Percentiles rank a stretch among this genome's conserved stretches.
These are phyloP conservation scores for Mustela erminea DNA, from an alignment of 2,797 vertebrate species.

Conservation along the genomic window DNA sequence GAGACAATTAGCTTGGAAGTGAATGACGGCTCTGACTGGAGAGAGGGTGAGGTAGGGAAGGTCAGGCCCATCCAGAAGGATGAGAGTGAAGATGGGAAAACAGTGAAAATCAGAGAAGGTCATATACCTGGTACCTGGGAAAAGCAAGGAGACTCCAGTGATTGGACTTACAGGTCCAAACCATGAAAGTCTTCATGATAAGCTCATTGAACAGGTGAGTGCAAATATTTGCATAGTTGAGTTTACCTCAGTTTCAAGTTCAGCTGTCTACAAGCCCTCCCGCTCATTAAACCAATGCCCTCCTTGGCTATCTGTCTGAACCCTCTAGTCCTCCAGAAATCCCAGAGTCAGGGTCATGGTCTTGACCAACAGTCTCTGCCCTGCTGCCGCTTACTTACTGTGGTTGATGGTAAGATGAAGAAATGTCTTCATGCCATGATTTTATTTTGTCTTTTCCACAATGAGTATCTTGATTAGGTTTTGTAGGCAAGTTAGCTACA, in stretches of 20 bases:
- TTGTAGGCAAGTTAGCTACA: not conserved
- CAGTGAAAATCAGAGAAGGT: not conserved
- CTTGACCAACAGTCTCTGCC: not conserved
- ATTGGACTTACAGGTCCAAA: not conserved
- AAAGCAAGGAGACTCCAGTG: not conserved
- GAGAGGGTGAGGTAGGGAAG: slow-evolving; percentile 80
- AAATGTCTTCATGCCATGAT: not conserved
- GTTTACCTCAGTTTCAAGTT: not conserved
- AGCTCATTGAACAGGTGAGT: not conserved
- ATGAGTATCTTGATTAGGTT: not conserved
- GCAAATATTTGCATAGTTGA: not conserved
- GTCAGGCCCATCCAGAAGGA: slow-evolving; percentile 12
- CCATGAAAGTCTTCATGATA: not conserved
- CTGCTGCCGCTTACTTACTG: not conserved
- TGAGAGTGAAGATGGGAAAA: not conserved
- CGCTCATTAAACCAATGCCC: not conserved
- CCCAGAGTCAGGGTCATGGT: accelerated
- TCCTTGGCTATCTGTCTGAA: not conserved
- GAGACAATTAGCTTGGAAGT: slow-evolving; percentile 88
- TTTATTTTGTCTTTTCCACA: not conserved
- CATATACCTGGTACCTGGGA: not conserved
- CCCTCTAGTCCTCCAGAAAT: not conserved
- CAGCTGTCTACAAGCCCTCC: not conserved
- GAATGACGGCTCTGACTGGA: slow-evolving; percentile 79
- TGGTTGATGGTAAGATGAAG: not conserved